These are phyloP conservation scores for Adoxophyes honmai DNA, from an alignment of 1,140 invertebrate genomes.

Conservation along the genomic window DNA sequence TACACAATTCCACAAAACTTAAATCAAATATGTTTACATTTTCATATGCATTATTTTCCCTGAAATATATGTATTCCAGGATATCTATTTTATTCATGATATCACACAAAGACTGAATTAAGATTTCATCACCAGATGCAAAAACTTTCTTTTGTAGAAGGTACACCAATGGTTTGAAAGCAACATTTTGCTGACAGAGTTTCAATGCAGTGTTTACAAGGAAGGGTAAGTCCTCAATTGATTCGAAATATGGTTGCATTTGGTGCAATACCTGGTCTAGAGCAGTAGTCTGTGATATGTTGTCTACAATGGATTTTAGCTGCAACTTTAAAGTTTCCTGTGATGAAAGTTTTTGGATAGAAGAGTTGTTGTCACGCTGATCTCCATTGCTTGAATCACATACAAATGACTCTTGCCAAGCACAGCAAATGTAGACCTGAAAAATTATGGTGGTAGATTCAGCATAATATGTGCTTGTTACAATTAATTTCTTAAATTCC, in stretches of 20 bases:
- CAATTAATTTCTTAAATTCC: neutral
- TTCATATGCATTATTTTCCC: slow-evolving; percentile 46
- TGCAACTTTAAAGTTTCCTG: slow-evolving; percentile 52
- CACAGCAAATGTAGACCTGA: slow-evolving; percentile 33
- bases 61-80: slow-evolving; percentile 59
- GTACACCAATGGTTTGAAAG: slow-evolving; percentile 51
- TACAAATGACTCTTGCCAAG: slow-evolving; percentile 20
- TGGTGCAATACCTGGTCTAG: slow-evolving; percentile 29
- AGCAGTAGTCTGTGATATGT: slow-evolving; percentile 25
- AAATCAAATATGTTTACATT: slow-evolving; percentile 49
- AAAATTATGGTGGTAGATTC: too few species aligned
- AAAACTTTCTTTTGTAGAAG: slow-evolving; percentile 51
- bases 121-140: slow-evolving; percentile 28
- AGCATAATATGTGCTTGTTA: slow-evolving; percentile 7
- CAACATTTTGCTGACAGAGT: slow-evolving; percentile 49
- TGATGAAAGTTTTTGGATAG: slow-evolving; percentile 29
- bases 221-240: slow-evolving; percentile 47
- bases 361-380: slow-evolving; percentile 14
- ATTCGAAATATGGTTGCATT: slow-evolving; percentile 45
- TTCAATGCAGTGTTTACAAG: slow-evolving; percentile 40
- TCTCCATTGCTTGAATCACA: neutral
- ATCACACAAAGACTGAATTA: slow-evolving; percentile 42
- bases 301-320: slow-evolving; percentile 39
- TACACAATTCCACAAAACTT: slow-evolving; percentile 48
- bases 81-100: slow-evolving; percentile 59